Conservation (phyloP, 2,888 invertebrate genomes). For the Microctonus hyperodae region DNA sequence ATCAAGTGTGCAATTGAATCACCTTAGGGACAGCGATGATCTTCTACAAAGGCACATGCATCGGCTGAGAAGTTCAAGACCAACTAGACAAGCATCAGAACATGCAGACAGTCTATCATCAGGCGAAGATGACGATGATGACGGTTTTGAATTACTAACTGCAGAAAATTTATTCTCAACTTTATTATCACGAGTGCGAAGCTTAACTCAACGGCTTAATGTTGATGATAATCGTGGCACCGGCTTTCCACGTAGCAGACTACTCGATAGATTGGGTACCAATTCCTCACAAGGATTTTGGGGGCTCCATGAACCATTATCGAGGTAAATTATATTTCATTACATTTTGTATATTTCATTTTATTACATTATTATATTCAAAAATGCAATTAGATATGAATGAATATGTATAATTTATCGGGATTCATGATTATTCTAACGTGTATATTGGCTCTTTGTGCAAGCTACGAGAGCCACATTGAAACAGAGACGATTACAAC, state of each 20-base stretch:
- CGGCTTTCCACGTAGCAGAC: slow-evolving; percentile 70
- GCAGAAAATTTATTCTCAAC: slow-evolving; percentile 92
- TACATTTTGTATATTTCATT: background rate
- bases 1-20: slow-evolving; percentile 17
- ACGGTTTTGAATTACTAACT: slow-evolving; percentile 89
- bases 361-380: background rate
- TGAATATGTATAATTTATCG: slow-evolving; percentile 9
- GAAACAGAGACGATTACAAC: slow-evolving; percentile 60
- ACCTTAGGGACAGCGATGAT: slow-evolving; percentile 55
- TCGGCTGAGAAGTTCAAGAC: slow-evolving; percentile 71
- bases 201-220: slow-evolving; percentile 83
- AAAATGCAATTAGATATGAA: background rate
- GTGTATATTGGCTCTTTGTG: slow-evolving; percentile 51
- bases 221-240: slow-evolving; percentile 77
- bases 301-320: slow-evolving; percentile 64
- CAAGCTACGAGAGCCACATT: slow-evolving; percentile 61
- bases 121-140: slow-evolving; percentile 87
- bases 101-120: slow-evolving; percentile 88
- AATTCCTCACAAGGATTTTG: slow-evolving; percentile 63
- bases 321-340: slow-evolving; percentile 60
- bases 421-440: slow-evolving; percentile 26
- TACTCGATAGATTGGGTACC: slow-evolving; percentile 65
- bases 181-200: slow-evolving; percentile 82
- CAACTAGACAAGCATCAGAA: slow-evolving; percentile 70
- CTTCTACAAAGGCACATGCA: slow-evolving; percentile 59